phyloP scores from a whole-genome alignment of 2,888 invertebrate genomes.

The Uloborus plumipes region DNA sequence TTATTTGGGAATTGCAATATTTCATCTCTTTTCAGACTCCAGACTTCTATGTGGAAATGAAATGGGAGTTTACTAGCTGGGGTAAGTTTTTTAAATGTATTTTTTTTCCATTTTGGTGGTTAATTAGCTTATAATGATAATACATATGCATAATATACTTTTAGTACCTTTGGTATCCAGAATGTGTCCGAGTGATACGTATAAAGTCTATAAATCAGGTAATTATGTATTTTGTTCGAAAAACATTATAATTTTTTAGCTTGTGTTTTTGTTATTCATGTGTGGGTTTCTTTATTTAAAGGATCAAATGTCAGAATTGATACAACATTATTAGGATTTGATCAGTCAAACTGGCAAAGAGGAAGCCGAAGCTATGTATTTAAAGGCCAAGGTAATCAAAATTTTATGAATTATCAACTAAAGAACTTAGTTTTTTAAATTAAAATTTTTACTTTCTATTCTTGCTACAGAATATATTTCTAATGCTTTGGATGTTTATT shows the following conservation, averaged over 20 bases:
- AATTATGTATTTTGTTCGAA: neutral
- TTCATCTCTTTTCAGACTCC: constrained; percentile 78
- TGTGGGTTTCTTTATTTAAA: neutral
- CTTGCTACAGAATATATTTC: no score
- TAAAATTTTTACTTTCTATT: no score
- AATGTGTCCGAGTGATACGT: constrained; percentile 98
- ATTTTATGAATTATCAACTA: no score
- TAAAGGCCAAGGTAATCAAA: constrained; percentile 77
- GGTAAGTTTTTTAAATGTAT: constrained; percentile 76
- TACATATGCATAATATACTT: neutral
- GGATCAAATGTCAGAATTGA: constrained; percentile 92
- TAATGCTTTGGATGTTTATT: no score
- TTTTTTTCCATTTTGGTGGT: neutral
- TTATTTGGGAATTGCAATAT: no score
- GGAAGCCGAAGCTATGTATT: constrained; percentile 95
- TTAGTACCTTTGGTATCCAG: constrained; percentile 94
- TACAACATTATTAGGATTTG: constrained; percentile 94
- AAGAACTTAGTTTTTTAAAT: no score
- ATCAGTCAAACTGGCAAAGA: constrained; percentile 89
- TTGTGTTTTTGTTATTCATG: neutral
- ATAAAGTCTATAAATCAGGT: constrained; percentile 89
- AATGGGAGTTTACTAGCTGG: constrained; percentile 99
- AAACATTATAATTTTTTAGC: neutral
- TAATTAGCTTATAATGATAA: neutral
- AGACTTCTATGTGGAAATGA: constrained; percentile 99